phyloP scores from a whole-genome alignment of 2,888 invertebrate genomes.

The Stenodera caucasica region DNA sequence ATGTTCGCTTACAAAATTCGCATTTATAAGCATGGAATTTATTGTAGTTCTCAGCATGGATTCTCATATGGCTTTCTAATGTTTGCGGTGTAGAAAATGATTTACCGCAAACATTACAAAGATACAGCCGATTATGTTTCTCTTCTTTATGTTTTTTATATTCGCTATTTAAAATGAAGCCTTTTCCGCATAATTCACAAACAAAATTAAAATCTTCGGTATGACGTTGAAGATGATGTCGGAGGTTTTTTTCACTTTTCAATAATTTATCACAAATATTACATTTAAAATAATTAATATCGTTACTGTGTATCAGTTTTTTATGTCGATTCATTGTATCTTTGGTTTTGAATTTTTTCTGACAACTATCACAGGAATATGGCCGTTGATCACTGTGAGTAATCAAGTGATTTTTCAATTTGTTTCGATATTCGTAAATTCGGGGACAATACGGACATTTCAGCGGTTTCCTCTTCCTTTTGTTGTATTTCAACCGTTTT shows the following conservation, averaged over 20 bases:
- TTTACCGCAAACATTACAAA: neutral
- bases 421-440: slow-evolving; percentile 49
- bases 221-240: slow-evolving; percentile 59
- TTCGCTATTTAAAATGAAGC: slow-evolving; percentile 44
- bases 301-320: neutral
- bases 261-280: neutral
- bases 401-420: slow-evolving; percentile 59
- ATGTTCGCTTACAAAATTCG: neutral
- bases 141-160: slow-evolving; percentile 44
- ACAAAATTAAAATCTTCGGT: slow-evolving; percentile 59
- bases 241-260: slow-evolving; percentile 28
- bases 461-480: slow-evolving; percentile 2
- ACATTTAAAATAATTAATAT: neutral
- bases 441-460: slow-evolving; percentile 53
- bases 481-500: neutral
- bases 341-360: slow-evolving; percentile 35
- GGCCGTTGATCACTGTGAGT: slow-evolving; percentile 60
- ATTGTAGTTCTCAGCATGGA: neutral
- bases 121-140: slow-evolving; percentile 32
- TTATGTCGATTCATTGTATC: slow-evolving; percentile 32
- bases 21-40: neutral
- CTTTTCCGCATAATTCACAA: slow-evolving; percentile 49
- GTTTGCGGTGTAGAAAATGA: neutral
- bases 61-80: neutral
- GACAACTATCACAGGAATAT: slow-evolving; percentile 35